These are phyloP conservation scores for Neotoma lepida DNA, from an alignment of 2,113 vertebrate genomes.

Conservation along the genomic window DNA sequence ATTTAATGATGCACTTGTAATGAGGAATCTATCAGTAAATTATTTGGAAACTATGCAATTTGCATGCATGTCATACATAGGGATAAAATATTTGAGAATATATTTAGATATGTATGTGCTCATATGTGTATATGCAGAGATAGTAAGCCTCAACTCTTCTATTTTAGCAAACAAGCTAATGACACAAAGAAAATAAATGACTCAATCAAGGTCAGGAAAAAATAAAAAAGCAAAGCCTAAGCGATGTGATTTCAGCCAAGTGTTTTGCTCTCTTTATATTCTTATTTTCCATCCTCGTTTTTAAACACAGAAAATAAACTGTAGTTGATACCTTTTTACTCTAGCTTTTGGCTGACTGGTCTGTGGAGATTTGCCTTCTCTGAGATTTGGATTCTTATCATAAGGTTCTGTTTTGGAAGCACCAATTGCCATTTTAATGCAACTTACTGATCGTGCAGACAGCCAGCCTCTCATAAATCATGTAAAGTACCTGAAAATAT, in stretches of 20 bases:
- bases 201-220: slow-evolving; percentile 37
- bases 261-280: slow-evolving; percentile 2
- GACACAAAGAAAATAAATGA: slow-evolving; percentile 2
- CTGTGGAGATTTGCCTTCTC: slow-evolving; percentile 55
- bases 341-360: background rate
- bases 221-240: background rate
- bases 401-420: slow-evolving; percentile 70
- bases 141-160: background rate
- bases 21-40: background rate
- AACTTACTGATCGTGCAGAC: slow-evolving; percentile 79
- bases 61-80: background rate
- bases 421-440: slow-evolving; percentile 78
- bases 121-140: background rate
- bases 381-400: slow-evolving; percentile 63
- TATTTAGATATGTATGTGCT: background rate
- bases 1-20: background rate
- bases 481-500: slow-evolving; percentile 82
- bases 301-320: background rate
- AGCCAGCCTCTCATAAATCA: slow-evolving; percentile 81
- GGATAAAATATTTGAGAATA: background rate
- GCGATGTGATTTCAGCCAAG: background rate
- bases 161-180: slow-evolving; percentile 22
- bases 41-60: background rate
- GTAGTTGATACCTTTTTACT: background rate
- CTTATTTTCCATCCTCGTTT: background rate